These are phyloP conservation scores for Sinocyclocheilus anshuiensis DNA, from an alignment of 2,113 vertebrate genomes.

Conservation along the genomic window DNA sequence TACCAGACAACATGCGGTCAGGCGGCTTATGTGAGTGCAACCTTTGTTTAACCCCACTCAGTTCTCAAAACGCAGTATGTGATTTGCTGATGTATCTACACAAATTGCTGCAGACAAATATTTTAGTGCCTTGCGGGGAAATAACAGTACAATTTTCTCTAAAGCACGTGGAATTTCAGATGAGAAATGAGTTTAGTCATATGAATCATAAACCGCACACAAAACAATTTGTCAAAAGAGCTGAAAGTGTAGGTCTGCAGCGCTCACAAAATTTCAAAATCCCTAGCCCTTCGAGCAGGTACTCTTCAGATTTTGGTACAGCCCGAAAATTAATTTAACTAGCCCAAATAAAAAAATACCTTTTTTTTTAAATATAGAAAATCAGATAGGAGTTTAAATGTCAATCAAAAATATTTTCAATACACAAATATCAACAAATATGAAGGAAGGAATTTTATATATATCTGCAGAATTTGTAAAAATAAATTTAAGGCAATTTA, in stretches of 20 bases:
- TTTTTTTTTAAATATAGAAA: no score
- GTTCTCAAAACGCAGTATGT: conserved; percentile 28
- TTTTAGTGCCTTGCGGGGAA: neutral
- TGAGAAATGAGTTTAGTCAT: conserved; percentile 9
- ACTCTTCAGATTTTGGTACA: no score
- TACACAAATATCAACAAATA: no score
- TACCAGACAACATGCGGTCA: neutral
- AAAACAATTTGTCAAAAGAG: neutral
- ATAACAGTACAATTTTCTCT: neutral
- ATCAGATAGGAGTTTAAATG: no score
- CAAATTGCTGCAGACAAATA: conserved; percentile 23
- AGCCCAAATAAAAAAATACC: no score
- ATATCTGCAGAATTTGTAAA: no score
- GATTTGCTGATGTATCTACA: neutral
- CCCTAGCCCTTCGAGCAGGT: no score
- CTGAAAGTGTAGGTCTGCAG: neutral
- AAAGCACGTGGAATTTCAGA: neutral
- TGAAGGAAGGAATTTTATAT: no score
- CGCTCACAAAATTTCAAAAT: no score
- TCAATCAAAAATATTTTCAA: no score
- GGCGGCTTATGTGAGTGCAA: neutral
- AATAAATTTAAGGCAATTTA: no score
- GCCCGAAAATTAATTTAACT: no score
- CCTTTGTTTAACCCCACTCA: conserved; percentile 9
- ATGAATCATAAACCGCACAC: neutral